Evolutionary conservation across 1,140 invertebrate species (phyloP), one percentile per base, ranked within the genome.

Genomic region (Micrasema longulum): DNA sequence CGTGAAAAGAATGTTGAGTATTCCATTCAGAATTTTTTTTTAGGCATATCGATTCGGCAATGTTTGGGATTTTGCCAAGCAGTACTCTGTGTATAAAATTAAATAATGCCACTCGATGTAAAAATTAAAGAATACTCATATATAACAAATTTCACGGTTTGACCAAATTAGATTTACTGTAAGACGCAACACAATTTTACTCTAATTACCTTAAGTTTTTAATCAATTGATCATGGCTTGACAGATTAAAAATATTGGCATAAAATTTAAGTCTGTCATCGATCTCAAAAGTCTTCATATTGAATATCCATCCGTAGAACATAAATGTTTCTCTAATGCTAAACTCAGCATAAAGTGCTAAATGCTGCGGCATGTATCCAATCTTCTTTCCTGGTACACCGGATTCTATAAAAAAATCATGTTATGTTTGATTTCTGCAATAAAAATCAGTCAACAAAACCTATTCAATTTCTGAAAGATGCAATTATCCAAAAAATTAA

Each of bases 271-370:
- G 86, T 79, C 91, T 87, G 55, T 90, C 87, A 18, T 88, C 84
- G 55, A 94, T 90, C 76, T 90, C 87, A 1, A 81, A 69, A 0
- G 87, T 87, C 22, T 82, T 80, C 91, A 95, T 93, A 22, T 91
- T 89, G 75, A 92, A 91, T 68, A 95, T 89, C 82, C 91, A 89
- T 1, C 93, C 93, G 80, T 95, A 95, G 78, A 94, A 95, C 78
- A 89, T 86, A 84, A 95, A 88, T 0, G 93, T 95, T 78, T 95
- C 94, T 50, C 87, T 85, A 45, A 95, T 95, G 0, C 91, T 91
- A 77, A 95, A 93, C 78, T 95, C 92, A 1, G 91, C 90, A 78
- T 93, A 95, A 1, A 95, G 82, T 0, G 93, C 93, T 6, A 93
- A 90, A 80, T 95, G 93, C 83, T 93, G 87, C 1, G 86, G 87